phyloP scores from a whole-genome alignment of 2,797 vertebrate species.

The Parambassis ranga region DNA sequence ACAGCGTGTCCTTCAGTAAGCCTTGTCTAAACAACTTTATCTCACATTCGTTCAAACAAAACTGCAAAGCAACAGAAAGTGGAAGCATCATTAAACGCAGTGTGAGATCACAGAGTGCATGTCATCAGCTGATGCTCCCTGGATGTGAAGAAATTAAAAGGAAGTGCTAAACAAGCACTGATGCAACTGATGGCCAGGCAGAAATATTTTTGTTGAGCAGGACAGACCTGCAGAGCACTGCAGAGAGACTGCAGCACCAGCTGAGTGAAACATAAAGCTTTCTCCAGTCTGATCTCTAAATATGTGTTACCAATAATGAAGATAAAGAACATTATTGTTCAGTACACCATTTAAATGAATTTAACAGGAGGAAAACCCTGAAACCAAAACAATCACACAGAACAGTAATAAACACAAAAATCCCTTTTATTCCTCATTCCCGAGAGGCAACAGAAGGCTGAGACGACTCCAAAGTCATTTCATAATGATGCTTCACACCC shows the following conservation, averaged over 20 bases:
- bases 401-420: conserved; percentile 4
- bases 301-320: not conserved
- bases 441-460: not conserved
- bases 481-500: not conserved
- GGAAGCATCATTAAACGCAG: fast-evolving
- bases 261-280: not conserved
- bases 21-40: not conserved
- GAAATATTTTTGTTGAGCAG: conserved; percentile 34
- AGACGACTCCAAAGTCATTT: conserved; percentile 3
- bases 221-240: conserved; percentile 39
- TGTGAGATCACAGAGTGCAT: not conserved
- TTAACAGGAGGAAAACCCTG: not conserved
- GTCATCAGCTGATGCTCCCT: not conserved
- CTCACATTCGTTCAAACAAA: too few relatives aligned
- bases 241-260: conserved; percentile 56
- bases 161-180: conserved; percentile 38
- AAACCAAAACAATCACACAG: not conserved
- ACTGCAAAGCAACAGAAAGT: not conserved
- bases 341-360: too few relatives aligned
- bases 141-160: not conserved
- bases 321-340: too few relatives aligned
- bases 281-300: not conserved
- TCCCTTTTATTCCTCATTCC: conserved; percentile 16
- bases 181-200: conserved; percentile 3
- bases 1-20: conserved; percentile 27